Base-by-base conservation (phyloP, 2,113 vertebrate genomes). In the Coturnix japonica region DNA sequence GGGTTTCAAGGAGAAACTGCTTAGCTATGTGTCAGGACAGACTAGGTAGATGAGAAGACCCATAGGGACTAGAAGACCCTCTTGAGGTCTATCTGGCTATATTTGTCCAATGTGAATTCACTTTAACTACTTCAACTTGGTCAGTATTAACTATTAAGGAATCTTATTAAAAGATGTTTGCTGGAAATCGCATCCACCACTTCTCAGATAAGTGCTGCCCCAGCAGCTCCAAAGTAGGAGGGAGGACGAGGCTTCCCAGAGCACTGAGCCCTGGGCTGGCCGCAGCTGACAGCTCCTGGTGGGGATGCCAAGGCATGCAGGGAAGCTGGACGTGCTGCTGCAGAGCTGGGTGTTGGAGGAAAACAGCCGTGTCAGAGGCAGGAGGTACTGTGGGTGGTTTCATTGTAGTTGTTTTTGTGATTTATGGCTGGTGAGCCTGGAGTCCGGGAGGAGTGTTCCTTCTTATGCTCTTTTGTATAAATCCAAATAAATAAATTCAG, bases 401-500 rank as follows among this genome's bases (percentile, higher is more conserved):
- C 94, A 93, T 94, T 95, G 94, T 95, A 91, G 95, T 90, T 93
- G 87, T 85, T 89, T 85, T 35, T 75, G 47, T 95, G 83, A 96
- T 96, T 96, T 93, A 95, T 88, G 90, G 76, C 94, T 95, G 85
- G 88, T 94, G 95, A 95, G 93, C 82, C 94, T 90, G 85, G 61
- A 95, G 93, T 94, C 88, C 88, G 93, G 93, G 95, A 96, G 94
- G 95, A 95, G 85, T 94, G 90, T 69, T 94, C 87, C 82, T 95
- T 94, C 94, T 95, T 67, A 91, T 95, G 90, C 85, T 96, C 90
- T 83, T 96, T 95, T 96, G 93, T 95, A 90, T 96, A 95, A 96
- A 91, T 93, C 91, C 93, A 95, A 95, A 93, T 95, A 95, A 95
- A 96, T 96, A 95, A 95, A 93, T 95, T 87, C 91, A 95, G 89